These are phyloP conservation scores for Cephalopholis sonnerati DNA, from an alignment of 2,113 vertebrate species.

Conservation along the genomic window DNA sequence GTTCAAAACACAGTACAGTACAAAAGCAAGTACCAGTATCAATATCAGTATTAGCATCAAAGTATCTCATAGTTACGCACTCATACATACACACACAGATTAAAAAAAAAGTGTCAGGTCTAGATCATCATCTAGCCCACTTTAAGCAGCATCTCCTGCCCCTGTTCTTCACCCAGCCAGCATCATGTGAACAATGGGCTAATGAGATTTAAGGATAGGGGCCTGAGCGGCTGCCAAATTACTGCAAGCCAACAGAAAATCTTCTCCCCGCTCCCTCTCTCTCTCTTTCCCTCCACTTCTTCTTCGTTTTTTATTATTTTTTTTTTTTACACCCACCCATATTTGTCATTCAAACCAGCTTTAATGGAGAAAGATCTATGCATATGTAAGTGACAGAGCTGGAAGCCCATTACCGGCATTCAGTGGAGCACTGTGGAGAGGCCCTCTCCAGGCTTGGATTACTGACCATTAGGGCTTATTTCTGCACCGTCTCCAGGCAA, in stretches of 20 bases:
- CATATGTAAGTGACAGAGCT: constrained; percentile 86
- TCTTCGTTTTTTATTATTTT: constrained; percentile 34
- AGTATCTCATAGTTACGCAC: not conserved
- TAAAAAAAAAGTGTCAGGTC: constrained; percentile 52
- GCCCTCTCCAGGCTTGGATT: constrained; percentile 83
- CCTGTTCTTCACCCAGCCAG: constrained; percentile 71
- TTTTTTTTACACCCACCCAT: constrained; percentile 75
- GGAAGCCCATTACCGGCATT: constrained; percentile 83
- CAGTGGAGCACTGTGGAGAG: constrained; percentile 83
- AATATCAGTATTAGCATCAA: constrained; percentile 17
- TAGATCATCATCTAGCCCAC: constrained; percentile 72
- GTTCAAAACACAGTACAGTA: not conserved
- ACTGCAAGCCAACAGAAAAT: constrained; percentile 77
- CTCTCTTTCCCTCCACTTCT: constrained; percentile 49
- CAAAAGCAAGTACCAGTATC: not conserved
- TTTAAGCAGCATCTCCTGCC: constrained; percentile 81
- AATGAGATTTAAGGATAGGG: constrained; percentile 82
- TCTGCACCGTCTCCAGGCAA: constrained; percentile 82
- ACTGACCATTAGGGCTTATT: constrained; percentile 86
- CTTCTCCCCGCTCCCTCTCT: constrained; percentile 65
- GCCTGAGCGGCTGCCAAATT: constrained; percentile 79
- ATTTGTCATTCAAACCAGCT: constrained; percentile 84
- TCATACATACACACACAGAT: constrained; percentile 17
- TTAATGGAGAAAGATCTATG: constrained; percentile 85
- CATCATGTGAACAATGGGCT: constrained; percentile 88